These are phyloP conservation scores for Falco columbarius DNA, from an alignment of 2,797 vertebrate species.

Conservation along the genomic window DNA sequence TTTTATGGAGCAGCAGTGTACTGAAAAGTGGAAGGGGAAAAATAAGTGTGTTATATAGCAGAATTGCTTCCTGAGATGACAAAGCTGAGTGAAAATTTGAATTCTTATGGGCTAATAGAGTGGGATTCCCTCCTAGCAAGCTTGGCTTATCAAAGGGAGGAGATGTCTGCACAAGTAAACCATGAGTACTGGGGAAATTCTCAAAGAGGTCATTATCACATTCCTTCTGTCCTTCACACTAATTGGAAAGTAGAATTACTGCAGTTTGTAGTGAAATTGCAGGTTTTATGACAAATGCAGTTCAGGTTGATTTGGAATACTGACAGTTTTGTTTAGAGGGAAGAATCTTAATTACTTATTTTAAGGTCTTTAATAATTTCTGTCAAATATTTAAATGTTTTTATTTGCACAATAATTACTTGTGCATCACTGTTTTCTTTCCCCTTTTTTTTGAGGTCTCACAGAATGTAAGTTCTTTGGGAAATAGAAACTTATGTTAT, in stretches of 20 bases:
- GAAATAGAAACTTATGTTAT: background rate
- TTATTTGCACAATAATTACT: background rate
- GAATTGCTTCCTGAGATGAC: background rate
- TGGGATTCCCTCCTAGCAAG: background rate
- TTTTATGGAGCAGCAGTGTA: background rate
- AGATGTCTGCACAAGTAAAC: background rate
- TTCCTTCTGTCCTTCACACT: background rate
- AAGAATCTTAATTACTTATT: background rate
- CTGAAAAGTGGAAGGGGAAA: background rate
- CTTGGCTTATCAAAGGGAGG: background rate
- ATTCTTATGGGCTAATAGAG: background rate
- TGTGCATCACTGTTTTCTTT: background rate
- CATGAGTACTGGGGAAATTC: background rate
- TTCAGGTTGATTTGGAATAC: background rate
- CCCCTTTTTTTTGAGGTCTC: background rate
- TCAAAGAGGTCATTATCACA: background rate
- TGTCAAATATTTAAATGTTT: background rate
- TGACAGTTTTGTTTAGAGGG: background rate
- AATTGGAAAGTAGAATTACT: background rate
- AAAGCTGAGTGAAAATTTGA: background rate
- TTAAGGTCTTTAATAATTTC: background rate
- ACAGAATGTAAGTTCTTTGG: background rate
- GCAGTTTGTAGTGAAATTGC: background rate
- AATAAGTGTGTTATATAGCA: background rate
- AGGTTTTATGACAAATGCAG: background rate